A percentile compares a stretch with the other conserved stretches of the same genome.
Evolutionary conservation across 53 echinoderm and acorn worm genomes (phyloP).

Genomic region (Mesocentrotus franciscanus): DNA sequence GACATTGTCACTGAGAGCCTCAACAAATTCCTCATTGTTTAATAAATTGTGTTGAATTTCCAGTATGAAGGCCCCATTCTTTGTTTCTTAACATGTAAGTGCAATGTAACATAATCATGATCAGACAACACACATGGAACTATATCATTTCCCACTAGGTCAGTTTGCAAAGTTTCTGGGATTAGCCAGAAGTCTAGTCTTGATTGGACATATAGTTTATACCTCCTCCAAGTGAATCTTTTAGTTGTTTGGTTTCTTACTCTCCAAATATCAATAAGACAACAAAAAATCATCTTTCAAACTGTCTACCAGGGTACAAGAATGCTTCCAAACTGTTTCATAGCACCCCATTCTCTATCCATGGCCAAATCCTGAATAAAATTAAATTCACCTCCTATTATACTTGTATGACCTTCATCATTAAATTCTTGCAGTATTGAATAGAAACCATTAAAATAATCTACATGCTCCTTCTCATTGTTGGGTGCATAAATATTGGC

Average conservation of each 20-base stretch:
- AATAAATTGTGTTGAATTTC: too few species aligned
- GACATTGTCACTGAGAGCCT: too few species aligned
- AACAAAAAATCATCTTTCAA: too few species aligned
- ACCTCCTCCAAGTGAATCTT: background rate
- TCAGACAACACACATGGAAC: too few species aligned
- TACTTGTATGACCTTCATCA: background rate
- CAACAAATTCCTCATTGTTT: too few species aligned
- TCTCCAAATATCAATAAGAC: background rate
- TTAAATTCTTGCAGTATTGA: background rate
- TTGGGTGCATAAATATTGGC: constrained; percentile 38
- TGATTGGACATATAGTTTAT: background rate
- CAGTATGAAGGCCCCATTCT: too few species aligned
- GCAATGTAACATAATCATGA: too few species aligned
- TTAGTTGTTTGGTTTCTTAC: background rate
- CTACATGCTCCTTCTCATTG: constrained; percentile 16
- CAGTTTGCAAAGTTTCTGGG: background rate
- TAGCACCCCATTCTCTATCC: constrained; percentile 12
- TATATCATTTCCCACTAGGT: too few species aligned
- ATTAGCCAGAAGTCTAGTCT: background rate
- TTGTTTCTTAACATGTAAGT: too few species aligned
- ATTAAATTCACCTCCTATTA: constrained; percentile 3
- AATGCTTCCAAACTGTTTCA: background rate
- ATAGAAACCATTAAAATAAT: background rate
- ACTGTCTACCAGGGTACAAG: too few species aligned
- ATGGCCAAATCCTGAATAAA: constrained; percentile 6